Base-by-base conservation (phyloP, 2,797 vertebrate species). In the Scolopax bukidnonensis region DNA sequence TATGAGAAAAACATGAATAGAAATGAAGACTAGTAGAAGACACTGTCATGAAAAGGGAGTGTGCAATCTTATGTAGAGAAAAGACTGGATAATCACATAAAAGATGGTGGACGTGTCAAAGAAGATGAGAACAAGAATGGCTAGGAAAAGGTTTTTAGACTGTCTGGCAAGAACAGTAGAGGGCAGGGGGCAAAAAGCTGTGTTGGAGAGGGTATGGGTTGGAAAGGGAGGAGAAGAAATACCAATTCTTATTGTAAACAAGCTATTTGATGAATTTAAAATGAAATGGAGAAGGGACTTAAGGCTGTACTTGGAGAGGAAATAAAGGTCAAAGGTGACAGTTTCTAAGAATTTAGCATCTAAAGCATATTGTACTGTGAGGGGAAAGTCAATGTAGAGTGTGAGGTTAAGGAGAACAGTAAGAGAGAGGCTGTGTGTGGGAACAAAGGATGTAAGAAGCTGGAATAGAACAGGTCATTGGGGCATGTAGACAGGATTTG, bases 51-150 rank as follows among this genome's bases (percentile, higher is more conserved):
- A 73, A 83, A 61, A 76, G 24, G 7, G 3, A 41, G 8, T 4
- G 41, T 20, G 36, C 6, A 48, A 25, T 23, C 13, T 78, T 64
- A 23, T 6, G 17, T 27, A 59, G 79, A 71, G 51, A 56, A 76
- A 82, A 71, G 16, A 16, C 12, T 0, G 1, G 3, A 12, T 9
- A 67, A 23, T 18, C 3, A 1, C 0, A 0, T 45, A 28, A 75
- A 86, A 61, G 21, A 19, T 38, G 30, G 19, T n/a, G 53, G 13
- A 68, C 0, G 0, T 36, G 41, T 28, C 32, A 80, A 79, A 73
- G 63, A 78, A 23, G 38, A 51, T 0, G 0, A 93, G 45, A 76
- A 36, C 7, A 76, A 51, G 47, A 74, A 43, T 38, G 10, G 4
- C n/a, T 63, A 61, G 11, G 56, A 69, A 73, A 33, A 61, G 3